phyloP scores from a whole-genome alignment of 2,113 vertebrate genomes.

The Semicossyphus pulcher region DNA sequence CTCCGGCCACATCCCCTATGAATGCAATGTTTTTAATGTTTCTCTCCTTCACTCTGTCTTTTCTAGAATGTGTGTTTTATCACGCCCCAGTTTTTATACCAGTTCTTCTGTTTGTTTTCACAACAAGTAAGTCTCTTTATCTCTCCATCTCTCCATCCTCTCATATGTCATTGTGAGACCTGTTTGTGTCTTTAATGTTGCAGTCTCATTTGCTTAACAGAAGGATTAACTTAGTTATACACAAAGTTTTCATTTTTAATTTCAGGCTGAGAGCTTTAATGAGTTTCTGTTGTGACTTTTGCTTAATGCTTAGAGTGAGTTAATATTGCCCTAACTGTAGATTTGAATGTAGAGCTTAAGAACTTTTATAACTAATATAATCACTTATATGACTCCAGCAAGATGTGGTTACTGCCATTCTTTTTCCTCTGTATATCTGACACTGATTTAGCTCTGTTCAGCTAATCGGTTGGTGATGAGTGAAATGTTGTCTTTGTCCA shows the following conservation, averaged over 20 bases:
- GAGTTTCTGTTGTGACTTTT: background rate
- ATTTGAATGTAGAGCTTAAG: background rate
- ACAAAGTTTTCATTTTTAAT: background rate
- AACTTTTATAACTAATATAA: background rate
- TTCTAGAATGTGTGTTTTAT: conserved; percentile 99
- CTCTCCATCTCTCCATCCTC: conserved; percentile 26
- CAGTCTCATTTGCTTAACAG: background rate
- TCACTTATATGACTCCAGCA: background rate
- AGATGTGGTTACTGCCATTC: background rate
- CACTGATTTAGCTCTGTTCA: background rate
- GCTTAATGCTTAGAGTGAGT: background rate
- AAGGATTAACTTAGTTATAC: background rate
- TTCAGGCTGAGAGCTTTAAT: background rate
- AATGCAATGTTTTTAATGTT: conserved; percentile 34
- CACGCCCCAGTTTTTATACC: conserved; percentile 99
- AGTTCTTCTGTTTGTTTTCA: conserved; percentile 99
- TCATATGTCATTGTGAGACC: conserved; percentile 16
- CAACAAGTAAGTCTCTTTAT: conserved; percentile 93
- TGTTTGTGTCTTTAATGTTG: conserved; percentile 28
- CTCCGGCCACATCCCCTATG: background rate
- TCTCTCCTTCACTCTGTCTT: conserved; percentile 71
- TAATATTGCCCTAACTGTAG: background rate
- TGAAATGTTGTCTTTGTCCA: conserved; percentile 53
- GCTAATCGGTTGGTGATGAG: conserved; percentile 24
- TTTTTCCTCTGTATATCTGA: background rate